Percentiles rank a stretch among this genome's conserved stretches.
phyloP scores from a whole-genome alignment of 2,888 invertebrate species.

The Noctua janthina region DNA sequence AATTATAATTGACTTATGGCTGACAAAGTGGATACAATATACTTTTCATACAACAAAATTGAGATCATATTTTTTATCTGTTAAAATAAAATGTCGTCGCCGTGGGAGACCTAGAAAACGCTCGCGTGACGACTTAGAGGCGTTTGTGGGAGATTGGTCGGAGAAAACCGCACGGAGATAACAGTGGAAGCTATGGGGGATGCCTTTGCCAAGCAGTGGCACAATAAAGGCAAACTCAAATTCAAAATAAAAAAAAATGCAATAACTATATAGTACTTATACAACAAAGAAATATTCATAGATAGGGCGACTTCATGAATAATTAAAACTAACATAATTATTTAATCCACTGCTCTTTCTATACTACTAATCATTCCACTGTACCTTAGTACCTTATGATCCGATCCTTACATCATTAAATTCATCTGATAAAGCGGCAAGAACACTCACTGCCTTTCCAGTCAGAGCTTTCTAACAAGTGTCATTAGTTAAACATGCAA shows the following conservation, averaged over 20 bases:
- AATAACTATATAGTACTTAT: too few relatives aligned
- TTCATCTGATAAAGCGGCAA: slow-evolving; percentile 36
- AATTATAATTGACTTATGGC: neutral
- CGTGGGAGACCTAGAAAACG: too few relatives aligned
- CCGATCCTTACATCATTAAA: slow-evolving; percentile 30
- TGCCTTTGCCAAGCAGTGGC: too few relatives aligned
- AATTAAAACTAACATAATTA: neutral
- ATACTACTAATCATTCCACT: neutral
- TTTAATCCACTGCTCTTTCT: neutral
- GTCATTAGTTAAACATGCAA: slow-evolving; percentile 62
- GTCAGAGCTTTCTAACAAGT: slow-evolving; percentile 49
- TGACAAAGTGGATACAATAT: neutral
- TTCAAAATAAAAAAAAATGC: too few relatives aligned
- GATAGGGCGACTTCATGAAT: neutral
- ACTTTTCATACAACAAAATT: neutral
- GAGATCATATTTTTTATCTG: too few relatives aligned
- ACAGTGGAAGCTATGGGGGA: too few relatives aligned
- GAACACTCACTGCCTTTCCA: slow-evolving; percentile 29
- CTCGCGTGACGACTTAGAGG: too few relatives aligned
- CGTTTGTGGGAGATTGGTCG: too few relatives aligned
- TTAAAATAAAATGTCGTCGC: too few relatives aligned
- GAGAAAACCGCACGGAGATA: too few relatives aligned
- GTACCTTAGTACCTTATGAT: neutral
- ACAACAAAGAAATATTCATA: neutral
- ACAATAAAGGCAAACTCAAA: neutral